A percentile compares a stretch with the other conserved stretches of the same genome.
Conservation (phyloP, 2,888 invertebrate species). For the Carterocephalus palaemon region DNA sequence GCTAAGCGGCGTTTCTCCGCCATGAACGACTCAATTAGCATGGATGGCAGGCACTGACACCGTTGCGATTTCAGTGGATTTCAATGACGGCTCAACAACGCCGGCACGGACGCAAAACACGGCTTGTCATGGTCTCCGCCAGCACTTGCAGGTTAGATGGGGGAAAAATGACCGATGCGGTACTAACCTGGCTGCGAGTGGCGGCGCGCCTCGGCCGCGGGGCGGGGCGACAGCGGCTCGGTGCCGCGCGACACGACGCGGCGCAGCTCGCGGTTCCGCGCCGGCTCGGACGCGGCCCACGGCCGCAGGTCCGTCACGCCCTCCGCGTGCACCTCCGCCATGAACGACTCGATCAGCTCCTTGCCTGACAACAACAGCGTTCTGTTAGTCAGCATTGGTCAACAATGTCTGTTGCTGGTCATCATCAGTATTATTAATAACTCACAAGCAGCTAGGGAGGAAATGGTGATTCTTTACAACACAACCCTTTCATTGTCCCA, state of each 20-base stretch:
- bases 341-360: constrained; percentile 95
- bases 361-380: constrained; percentile 85
- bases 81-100: too few relatives aligned
- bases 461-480: too few relatives aligned
- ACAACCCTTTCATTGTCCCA: too few relatives aligned
- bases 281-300: constrained; percentile 71
- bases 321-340: constrained; percentile 85
- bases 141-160: too few relatives aligned
- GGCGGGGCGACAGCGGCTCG: constrained; percentile 54
- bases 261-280: constrained; percentile 51
- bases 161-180: background rate
- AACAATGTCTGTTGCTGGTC: too few relatives aligned
- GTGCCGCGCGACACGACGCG: constrained; percentile 53
- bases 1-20: too few relatives aligned
- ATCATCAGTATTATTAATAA: too few relatives aligned
- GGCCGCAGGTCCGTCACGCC: constrained; percentile 83
- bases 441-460: too few relatives aligned
- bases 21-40: background rate
- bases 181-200: constrained; percentile 51
- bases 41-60: constrained; percentile 4
- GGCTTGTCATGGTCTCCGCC: too few relatives aligned
- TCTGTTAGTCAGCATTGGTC: too few relatives aligned
- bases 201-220: constrained; percentile 35
- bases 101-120: too few relatives aligned
- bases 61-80: too few relatives aligned